Percentiles rank a stretch among this genome's conserved stretches.
Evolutionary conservation across 2,888 invertebrate genomes (phyloP).

Genomic region (Teleiodes luculella): DNA sequence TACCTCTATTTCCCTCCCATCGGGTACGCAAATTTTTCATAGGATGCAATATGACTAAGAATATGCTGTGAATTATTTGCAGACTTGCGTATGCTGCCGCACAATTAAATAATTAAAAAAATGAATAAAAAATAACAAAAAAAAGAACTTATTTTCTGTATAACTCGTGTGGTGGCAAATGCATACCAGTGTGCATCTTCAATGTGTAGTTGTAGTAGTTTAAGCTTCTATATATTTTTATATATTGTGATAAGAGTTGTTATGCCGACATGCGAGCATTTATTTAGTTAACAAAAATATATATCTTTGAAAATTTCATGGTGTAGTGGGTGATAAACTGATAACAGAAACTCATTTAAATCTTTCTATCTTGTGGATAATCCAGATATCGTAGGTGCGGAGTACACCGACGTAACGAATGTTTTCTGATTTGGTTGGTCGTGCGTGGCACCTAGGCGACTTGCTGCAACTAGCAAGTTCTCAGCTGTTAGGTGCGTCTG

Average conservation of each 20-base stretch:
- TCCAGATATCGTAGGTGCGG: not conserved
- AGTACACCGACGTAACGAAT: not conserved
- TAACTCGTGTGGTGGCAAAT: slow-evolving; percentile 72
- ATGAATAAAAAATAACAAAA: slow-evolving; percentile 47
- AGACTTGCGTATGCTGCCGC: slow-evolving; percentile 74
- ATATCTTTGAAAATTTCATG: slow-evolving; percentile 48
- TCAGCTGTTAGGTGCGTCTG: slow-evolving; percentile 59
- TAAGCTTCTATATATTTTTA: slow-evolving; percentile 78
- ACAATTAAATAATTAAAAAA: slow-evolving; percentile 60
- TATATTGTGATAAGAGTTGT: slow-evolving; percentile 78
- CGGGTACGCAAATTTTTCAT: slow-evolving; percentile 40
- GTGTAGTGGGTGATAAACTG: slow-evolving; percentile 53
- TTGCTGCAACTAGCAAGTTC: slow-evolving; percentile 74
- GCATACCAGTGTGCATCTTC: slow-evolving; percentile 72
- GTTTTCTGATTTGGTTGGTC: slow-evolving; percentile 14
- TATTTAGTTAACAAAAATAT: slow-evolving; percentile 67
- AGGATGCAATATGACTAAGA: slow-evolving; percentile 62
- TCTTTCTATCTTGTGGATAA: slow-evolving; percentile 7
- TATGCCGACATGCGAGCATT: slow-evolving; percentile 76
- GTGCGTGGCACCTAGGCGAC: slow-evolving; percentile 70
- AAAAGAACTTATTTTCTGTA: slow-evolving; percentile 39
- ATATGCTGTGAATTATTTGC: slow-evolving; percentile 67
- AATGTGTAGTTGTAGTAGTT: slow-evolving; percentile 73
- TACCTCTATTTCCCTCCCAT: slow-evolving; percentile 52
- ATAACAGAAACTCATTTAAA: slow-evolving; percentile 39